These are phyloP conservation scores for Poliocrania exsul DNA, from an alignment of 2,797 vertebrate species.

Conservation along the genomic window DNA sequence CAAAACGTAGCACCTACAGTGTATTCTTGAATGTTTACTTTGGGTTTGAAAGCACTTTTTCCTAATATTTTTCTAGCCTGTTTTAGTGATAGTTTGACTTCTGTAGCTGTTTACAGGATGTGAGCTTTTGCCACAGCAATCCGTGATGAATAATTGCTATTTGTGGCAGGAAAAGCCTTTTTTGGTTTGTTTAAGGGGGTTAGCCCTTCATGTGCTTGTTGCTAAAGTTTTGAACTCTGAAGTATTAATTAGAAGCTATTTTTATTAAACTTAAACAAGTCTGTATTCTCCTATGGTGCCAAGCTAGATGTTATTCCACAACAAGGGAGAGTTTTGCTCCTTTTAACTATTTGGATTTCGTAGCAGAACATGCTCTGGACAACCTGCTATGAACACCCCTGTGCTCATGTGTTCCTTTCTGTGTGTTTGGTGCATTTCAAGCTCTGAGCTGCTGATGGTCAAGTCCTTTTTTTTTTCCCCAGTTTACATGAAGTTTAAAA, in stretches of 20 bases:
- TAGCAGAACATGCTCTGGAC: conserved; percentile 14
- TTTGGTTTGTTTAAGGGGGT: conserved; percentile 43
- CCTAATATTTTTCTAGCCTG: conserved; percentile 70
- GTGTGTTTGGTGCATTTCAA: conserved; percentile 66
- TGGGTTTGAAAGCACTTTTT: conserved; percentile 72
- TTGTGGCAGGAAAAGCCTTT: conserved; percentile 48
- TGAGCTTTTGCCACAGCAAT: conserved; percentile 56
- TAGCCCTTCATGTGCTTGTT: conserved; percentile 52
- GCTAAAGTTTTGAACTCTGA: conserved; percentile 71
- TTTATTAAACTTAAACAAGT: conserved; percentile 67
- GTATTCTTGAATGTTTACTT: conserved; percentile 60
- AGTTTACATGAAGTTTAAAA: conserved; percentile 53
- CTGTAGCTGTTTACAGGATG: conserved; percentile 37
- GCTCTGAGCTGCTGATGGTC: conserved; percentile 57
- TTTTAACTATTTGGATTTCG: background rate
- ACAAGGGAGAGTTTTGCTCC: conserved; percentile 50
- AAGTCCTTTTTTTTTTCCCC: background rate
- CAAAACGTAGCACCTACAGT: conserved; percentile 55
- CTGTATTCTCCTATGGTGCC: conserved; percentile 77
- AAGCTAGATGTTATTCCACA: conserved; percentile 62
- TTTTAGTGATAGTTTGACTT: conserved; percentile 58
- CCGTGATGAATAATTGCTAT: background rate
- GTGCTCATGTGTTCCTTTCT: conserved; percentile 55
- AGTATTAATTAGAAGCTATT: conserved; percentile 74
- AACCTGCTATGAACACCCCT: conserved; percentile 39